Evolutionary conservation across 1,140 invertebrate species (phyloP), one percentile per base, ranked within the genome.

Genomic region (Drosophila repleta): DNA sequence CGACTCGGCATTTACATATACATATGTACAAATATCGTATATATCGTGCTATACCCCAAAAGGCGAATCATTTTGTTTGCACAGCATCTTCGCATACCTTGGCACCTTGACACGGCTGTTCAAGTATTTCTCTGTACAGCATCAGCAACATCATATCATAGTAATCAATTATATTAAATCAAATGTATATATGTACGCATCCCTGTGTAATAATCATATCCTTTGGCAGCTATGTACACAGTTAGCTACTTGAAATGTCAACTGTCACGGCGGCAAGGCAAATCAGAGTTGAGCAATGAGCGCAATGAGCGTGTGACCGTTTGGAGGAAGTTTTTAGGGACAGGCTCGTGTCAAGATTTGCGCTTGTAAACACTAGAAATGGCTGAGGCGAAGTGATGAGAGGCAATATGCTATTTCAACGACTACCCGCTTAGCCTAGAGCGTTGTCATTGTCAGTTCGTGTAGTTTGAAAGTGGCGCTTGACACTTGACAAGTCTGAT

Each of bases 351-450:
- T 66, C 80, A 68, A 74, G 81, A 84, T 84, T 76, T 84, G 61
- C 64, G 72, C 80, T 85, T 80, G 81, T 84, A 80, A 87, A 87
- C 81, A 84, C 77, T 85, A 81, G 81, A 79, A 80, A 56, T 58
- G 73, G 56, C 76, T 76, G 45, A 45, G 55, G 18, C 15, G 56
- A 41, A 48, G 32, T 10, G 35, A 55, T 4, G 49, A 0, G 15
- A 21, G 10, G 21, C 17, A 5, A 11, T 24, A 32, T 8, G 26
- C 43, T 52, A 65, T 41, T 56, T 35, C 68, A 48, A 49, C 60
- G 60, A 26, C 13, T 29, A 72, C 48, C 60, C 37, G 68, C 62
- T 63, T 52, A 61, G 72, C 29, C 35, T 64, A 39, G 32, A 60
- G 41, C 26, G 26, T 45, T 87, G 81, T 84, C 82, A 87, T 84